These are phyloP conservation scores for Drosophila ananassae DNA, from an alignment of 1,140 invertebrate species.

Conservation along the genomic window DNA sequence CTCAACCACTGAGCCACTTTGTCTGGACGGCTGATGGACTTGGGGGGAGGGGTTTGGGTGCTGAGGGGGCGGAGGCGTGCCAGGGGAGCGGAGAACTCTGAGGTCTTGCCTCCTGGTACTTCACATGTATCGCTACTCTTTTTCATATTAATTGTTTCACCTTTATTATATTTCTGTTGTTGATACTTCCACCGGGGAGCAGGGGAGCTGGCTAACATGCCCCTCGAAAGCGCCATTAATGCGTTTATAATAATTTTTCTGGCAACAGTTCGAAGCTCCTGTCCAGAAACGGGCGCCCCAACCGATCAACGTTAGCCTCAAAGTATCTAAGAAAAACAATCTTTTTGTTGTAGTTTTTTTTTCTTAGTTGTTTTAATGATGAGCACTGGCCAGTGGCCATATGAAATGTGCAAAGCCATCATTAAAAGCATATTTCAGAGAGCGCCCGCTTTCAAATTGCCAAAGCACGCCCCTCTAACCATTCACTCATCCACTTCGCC, in stretches of 20 bases:
- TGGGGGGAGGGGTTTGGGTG: background rate
- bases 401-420: conserved; percentile 74
- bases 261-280: conserved; percentile 55
- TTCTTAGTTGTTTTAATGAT: conserved; percentile 16
- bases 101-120: conserved; percentile 38
- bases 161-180: conserved; percentile 76
- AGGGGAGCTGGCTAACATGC: background rate
- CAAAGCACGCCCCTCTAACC: conserved; percentile 45
- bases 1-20: conserved; percentile 45
- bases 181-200: conserved; percentile 50
- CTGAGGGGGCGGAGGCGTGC: conserved; percentile 41
- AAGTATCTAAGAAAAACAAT: conserved; percentile 43
- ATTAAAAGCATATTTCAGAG: conserved; percentile 77
- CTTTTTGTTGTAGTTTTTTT: conserved; percentile 5
- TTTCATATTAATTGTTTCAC: conserved; percentile 80
- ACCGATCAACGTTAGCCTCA: conserved; percentile 14
- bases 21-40: conserved; percentile 4
- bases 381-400: conserved; percentile 68
- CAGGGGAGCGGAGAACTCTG: conserved; percentile 35
- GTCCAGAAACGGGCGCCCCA: conserved; percentile 23
- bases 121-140: conserved; percentile 72
- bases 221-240: conserved; percentile 69
- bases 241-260: conserved; percentile 82
- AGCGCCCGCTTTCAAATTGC: conserved; percentile 70
- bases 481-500: background rate